Conservation (phyloP, 2,888 invertebrate species). For the Hofmannophila pseudospretella region DNA sequence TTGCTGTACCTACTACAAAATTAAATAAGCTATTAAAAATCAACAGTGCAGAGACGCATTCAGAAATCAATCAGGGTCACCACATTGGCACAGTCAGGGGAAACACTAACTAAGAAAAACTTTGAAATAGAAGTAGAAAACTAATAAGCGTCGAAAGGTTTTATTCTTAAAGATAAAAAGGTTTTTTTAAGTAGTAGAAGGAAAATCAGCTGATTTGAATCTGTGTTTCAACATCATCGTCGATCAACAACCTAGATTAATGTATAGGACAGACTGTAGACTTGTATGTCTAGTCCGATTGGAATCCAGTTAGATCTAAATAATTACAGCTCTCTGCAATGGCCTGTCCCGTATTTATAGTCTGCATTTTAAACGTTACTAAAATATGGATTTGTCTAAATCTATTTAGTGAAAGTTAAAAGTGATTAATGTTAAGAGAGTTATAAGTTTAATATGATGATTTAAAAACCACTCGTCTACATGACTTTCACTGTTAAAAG, state of each 20-base stretch:
- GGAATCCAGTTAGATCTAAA: conserved; percentile 12
- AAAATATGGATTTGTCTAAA: not conserved
- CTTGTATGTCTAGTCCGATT: conserved; percentile 3
- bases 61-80: too few relatives aligned
- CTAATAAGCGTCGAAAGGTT: too few relatives aligned
- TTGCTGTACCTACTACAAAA: too few relatives aligned
- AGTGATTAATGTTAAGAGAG: conserved; percentile 2
- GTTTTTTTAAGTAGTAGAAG: too few relatives aligned
- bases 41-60: too few relatives aligned
- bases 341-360: conserved; percentile 7
- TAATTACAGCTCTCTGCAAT: conserved; percentile 8
- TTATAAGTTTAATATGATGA: conserved; percentile 4
- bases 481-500: conserved; percentile 9
- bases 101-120: too few relatives aligned
- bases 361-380: not conserved
- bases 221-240: not conserved
- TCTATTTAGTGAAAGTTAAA: conserved; percentile 9
- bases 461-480: conserved; percentile 1
- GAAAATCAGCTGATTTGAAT: conserved; percentile 3
- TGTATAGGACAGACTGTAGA: not conserved
- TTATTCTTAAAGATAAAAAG: too few relatives aligned
- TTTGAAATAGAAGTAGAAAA: too few relatives aligned
- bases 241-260: not conserved
- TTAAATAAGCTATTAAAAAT: too few relatives aligned
- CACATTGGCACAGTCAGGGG: too few relatives aligned